phyloP scores from a whole-genome alignment of 1,140 invertebrate species.

The Heliothis subflexa region DNA sequence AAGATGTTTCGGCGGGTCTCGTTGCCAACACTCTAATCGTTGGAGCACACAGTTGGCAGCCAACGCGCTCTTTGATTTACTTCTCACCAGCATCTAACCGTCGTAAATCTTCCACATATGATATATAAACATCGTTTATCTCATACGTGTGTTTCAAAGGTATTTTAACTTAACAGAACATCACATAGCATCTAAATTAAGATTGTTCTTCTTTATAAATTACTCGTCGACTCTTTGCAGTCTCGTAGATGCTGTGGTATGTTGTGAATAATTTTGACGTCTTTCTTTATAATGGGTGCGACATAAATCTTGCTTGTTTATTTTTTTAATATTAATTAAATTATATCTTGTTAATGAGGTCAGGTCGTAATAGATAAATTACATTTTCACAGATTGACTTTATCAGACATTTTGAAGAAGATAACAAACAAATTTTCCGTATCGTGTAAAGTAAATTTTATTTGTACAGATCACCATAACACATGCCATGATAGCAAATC shows the following conservation, averaged over 20 bases:
- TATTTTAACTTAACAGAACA: slow-evolving; percentile 44
- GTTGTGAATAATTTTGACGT: slow-evolving; percentile 31
- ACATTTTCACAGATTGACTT: slow-evolving; percentile 1
- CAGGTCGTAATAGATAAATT: slow-evolving; percentile 15
- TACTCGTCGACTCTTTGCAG: slow-evolving; percentile 43
- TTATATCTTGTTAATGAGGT: slow-evolving; percentile 12
- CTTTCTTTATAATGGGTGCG: slow-evolving; percentile 18
- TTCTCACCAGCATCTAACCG: slow-evolving; percentile 78
- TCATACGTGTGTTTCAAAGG: slow-evolving; percentile 32
- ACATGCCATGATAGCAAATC: too few species aligned
- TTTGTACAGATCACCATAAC: too few species aligned
- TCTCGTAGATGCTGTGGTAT: slow-evolving; percentile 23
- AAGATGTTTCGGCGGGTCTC: slow-evolving; percentile 69
- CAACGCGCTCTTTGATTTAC: slow-evolving; percentile 78
- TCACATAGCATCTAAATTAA: slow-evolving; percentile 44
- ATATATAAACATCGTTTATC: slow-evolving; percentile 60
- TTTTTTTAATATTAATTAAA: neutral
- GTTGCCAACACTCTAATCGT: slow-evolving; percentile 78
- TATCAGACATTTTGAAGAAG: neutral
- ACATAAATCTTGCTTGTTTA: slow-evolving; percentile 12
- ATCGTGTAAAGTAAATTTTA: too few species aligned
- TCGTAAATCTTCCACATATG: slow-evolving; percentile 69
- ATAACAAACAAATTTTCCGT: neutral
- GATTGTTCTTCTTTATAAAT: slow-evolving; percentile 39
- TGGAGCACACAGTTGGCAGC: slow-evolving; percentile 71